These are phyloP conservation scores for Pristionchus fissidentatus DNA, from an alignment of 2,888 invertebrate genomes.

Conservation along the genomic window DNA sequence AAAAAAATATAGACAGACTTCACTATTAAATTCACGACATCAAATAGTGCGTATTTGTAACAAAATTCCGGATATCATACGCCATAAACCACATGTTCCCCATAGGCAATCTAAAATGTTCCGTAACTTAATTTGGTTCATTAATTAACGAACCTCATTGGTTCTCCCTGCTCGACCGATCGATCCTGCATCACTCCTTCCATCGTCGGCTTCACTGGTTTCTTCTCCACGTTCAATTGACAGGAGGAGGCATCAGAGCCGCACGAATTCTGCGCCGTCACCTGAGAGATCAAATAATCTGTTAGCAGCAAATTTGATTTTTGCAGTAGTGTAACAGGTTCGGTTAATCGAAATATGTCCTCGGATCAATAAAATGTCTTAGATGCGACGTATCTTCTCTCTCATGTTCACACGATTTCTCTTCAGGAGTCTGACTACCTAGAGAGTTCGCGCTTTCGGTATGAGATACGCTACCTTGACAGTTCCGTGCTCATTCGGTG, in stretches of 20 bases:
- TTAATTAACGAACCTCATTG: neutral
- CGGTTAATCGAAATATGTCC: too few relatives aligned
- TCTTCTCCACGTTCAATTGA: conserved; percentile 43
- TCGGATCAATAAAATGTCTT: too few relatives aligned
- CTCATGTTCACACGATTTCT: neutral
- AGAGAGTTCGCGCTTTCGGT: too few relatives aligned
- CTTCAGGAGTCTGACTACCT: neutral
- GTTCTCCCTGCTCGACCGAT: conserved; percentile 85
- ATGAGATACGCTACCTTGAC: conserved; percentile 53
- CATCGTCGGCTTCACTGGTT: conserved; percentile 85
- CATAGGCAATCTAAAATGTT: too few relatives aligned
- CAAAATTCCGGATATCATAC: too few relatives aligned
- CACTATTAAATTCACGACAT: neutral
- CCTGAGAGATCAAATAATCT: conserved; percentile 41
- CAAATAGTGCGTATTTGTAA: neutral
- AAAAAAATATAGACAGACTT: neutral
- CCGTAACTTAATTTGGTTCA: too few relatives aligned
- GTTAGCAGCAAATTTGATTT: too few relatives aligned
- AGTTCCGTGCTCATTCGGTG: conserved; percentile 59
- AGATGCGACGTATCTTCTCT: too few relatives aligned
- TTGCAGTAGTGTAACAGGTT: too few relatives aligned
- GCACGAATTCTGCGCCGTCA: conserved; percentile 66
- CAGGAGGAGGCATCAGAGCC: conserved; percentile 55
- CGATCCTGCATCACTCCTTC: conserved; percentile 87
- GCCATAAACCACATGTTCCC: too few relatives aligned